Evolutionary conservation across 53 echinoderm and acorn worm genomes (phyloP), one percentile per base, ranked within the genome.

Genomic region (Luidia sarsii): DNA sequence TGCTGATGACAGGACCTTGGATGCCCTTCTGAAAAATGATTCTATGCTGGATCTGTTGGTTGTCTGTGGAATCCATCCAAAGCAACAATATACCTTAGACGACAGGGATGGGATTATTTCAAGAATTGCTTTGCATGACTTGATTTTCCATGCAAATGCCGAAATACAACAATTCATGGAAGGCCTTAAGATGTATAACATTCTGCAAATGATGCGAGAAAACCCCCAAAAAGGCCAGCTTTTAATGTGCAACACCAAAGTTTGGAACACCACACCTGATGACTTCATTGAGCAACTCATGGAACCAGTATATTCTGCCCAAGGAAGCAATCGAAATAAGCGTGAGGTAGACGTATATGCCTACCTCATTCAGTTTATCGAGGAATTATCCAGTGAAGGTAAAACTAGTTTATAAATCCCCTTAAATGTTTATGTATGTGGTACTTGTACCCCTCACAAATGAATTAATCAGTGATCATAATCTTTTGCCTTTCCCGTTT

Each of bases 341-440:
- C 59, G 22, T 24, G 59, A 59, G 59, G 59, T 59, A 27, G 59
- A 59, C 30, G 59, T 59, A 0, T 59, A 1, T 59, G 59, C 59
- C 59, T 59, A 59, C 3, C 30, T 59, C 28, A 59, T 59, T 29
- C 59, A 59, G 59, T 59, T 59, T 29, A 0, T 59, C 3, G 59
- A 59, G 59, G 59, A 59, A 27, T 59, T 59, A 27, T 59, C 59
- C 15, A 29, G 28, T 59, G 59, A 59, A 59, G 59, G 59, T 30
- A 59, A 41, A 11, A 41, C 6, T 7, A 41, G 6, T 41, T 41
- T 41, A 41, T n/a, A n/a, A n/a, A n/a, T n/a, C n/a, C n/a, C n/a
- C n/a, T n/a, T n/a, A n/a, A n/a, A n/a, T n/a, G n/a, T n/a, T n/a
- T n/a, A n/a, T n/a, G n/a, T n/a, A n/a, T n/a, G n/a, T n/a, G n/a